Base-by-base conservation (phyloP, 2,797 vertebrate genomes). In the Anguilla obscura region DNA sequence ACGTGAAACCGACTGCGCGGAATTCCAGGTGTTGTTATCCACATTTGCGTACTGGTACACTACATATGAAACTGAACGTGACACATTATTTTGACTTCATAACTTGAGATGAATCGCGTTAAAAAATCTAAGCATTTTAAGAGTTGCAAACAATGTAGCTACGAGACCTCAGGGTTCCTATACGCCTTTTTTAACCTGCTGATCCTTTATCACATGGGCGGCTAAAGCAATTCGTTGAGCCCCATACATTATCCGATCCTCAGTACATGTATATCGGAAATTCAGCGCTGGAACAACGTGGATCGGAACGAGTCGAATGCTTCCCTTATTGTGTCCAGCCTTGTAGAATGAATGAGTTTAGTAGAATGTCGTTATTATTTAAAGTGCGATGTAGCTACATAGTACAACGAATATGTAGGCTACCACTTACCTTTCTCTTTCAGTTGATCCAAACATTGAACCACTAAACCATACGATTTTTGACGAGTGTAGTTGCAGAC, bases 401-500 rank as follows among this genome's bases (percentile, higher is more conserved):
- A 80, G 5, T 8, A 80, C 1, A 5, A 80, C 76, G 10, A n/a
- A 45, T 52, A 54, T 85, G 30, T 56, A 33, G 3, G 3, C 30
- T 45, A 48, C 36, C 76, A 90, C 93, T 92, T 88, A 96, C 96
- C 96, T 93, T 94, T 96, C 48, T 66, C 87, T 92, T 93, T 96
- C 82, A 97, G 94, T 24, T 96, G 92, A 1, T 90, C 87, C 58
- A 97, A 89, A 56, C 95, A 94, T 3, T 91, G 85, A 3, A 93
- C 96, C 0, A 88, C 94, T 86, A 96, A 0, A 0, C 96, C 96
- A 24, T 93, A 92, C 0, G 92, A 94, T 5, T 92, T 93, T 40
- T 94, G 92, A 1, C 96, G 95, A 4, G 90, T 92, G 88, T 90
- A 93, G 76, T 95, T 94, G 80, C 95, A 97, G 82, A 96, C 94